Evolutionary conservation across 1,140 invertebrate species (phyloP), one percentile per base, ranked within the genome.

Genomic region (Drosophila persimilis): DNA sequence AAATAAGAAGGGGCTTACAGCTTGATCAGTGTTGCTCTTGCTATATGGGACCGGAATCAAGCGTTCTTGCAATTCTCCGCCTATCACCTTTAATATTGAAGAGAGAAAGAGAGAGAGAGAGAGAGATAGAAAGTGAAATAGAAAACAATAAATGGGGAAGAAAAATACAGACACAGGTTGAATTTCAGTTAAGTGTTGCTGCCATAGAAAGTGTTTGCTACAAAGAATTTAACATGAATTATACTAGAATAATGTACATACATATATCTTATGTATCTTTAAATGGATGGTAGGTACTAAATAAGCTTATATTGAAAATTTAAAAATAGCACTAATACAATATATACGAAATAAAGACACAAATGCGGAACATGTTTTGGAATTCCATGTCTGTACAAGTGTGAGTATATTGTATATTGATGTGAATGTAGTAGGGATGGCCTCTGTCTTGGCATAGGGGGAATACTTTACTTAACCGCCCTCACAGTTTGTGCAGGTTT

Each of bases 1-100:
- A 74, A 80, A 79, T 59, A 71, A 56, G 61, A 80, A 85, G 81
- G 35, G 81, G 95, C 97, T 98, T 98, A 98, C 97, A 97, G 97
- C 97, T 97, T 98, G 97, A 95, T 98, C 97, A 95, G 97, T 98
- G 94, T 97, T 97, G 94, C 96, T 98, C 97, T 98, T 98, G 97
- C 97, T 98, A 96, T 98, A 98, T 93, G 97, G 97, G 94, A 98
- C 97, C 94, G 97, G 97, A 94, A 98, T 98, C 95, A 98, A 97
- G 94, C 97, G 97, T 95, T 98, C 97, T 96, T 98, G 97, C 95
- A 98, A 97, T 95, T 98, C 97, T 95, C 97, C 97, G 96, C 97
- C 97, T 97, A 98, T 98, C 95, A 98, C 97, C 97, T 98, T 97
- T 94, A 90, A 78, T 72, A 75, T 64, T 78, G 56, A 75, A 88